A percentile compares a stretch with the other conserved stretches of the same genome.
phyloP scores from a whole-genome alignment of 2,113 vertebrate genomes.

The Rhipidura dahli region DNA sequence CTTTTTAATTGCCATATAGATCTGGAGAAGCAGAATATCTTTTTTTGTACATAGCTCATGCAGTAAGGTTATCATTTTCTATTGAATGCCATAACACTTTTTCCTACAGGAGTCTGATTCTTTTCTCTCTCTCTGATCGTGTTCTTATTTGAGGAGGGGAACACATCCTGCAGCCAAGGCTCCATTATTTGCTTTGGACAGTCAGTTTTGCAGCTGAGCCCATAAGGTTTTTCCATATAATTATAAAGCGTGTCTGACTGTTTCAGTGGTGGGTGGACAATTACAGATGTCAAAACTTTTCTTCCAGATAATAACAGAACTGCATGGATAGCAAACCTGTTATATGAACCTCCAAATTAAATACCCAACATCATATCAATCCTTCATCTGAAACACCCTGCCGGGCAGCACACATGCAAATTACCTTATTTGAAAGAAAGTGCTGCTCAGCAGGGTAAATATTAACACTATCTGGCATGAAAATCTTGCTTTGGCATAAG shows the following conservation, averaged over 20 bases:
- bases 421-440: conserved; percentile 25
- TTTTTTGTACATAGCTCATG: not conserved
- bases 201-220: conserved; percentile 33
- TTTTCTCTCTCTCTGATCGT: not conserved
- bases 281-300: conserved; percentile 50
- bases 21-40: not conserved
- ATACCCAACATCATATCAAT: conserved; percentile 4
- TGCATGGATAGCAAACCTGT: conserved; percentile 3
- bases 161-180: not conserved
- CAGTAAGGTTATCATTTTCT: not conserved
- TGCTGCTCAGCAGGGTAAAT: not conserved
- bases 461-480: conserved; percentile 23
- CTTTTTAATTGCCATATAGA: not conserved
- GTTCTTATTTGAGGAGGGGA: not conserved
- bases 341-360: conserved; percentile 24
- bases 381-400: not conserved
- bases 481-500: conserved; percentile 20
- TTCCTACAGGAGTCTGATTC: not conserved
- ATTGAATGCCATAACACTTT: not conserved
- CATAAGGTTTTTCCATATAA: conserved; percentile 43
- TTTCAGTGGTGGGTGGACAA: conserved; percentile 30
- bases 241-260: conserved; percentile 26
- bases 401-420: not conserved
- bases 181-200: conserved; percentile 45
- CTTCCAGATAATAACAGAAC: conserved; percentile 41